Evolutionary conservation across 2,888 invertebrate species (phyloP), one percentile per base, ranked within the genome.

Genomic region (Catocala sponsa): DNA sequence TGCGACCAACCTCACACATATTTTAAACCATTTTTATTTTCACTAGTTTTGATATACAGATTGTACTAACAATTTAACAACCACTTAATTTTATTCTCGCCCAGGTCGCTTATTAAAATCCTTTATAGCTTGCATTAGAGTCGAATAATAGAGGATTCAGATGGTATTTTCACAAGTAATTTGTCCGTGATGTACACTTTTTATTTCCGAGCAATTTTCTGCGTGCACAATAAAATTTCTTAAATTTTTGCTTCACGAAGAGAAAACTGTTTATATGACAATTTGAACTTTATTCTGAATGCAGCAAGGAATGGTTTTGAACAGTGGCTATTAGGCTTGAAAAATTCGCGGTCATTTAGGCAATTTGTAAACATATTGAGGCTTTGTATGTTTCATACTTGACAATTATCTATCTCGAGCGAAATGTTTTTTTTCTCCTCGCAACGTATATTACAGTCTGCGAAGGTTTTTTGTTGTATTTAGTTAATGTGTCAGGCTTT

Each of bases 321-420:
- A 54, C 59, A 49, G 35, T 47, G 9, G 5, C 2, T 25, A 15
- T 44, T 32, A 9, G 25, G 12, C 49, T 63, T 72, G 72, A 69
- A 72, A 75, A 69, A 69, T 72, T 50, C 53, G 15, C 12, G 38
- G 13, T 35, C 47, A 58, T 74, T 75, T 62, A 60, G 42, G 44
- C 62, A 74, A 72, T 74, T 68, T 64, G 67, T 74, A 65, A 71
- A 71, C 75, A 72, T 65, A 74, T 74, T 72, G 56, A 55, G 60
- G 63, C 53, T 48, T 62, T 59, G 63, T 66, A 47, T 67, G 62
- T 53, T 68, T 69, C 67, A 61, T 72, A 61, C 59, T 55, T 60
- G 62, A 62, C 72, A 72, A 75, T 75, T 74, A 75, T 65, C 59
- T 74, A 33, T 13, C 43, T 35, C 15, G 15, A 46, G 35, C 6